Conservation (phyloP, 2,888 invertebrate genomes). For the Macaria liturata region DNA sequence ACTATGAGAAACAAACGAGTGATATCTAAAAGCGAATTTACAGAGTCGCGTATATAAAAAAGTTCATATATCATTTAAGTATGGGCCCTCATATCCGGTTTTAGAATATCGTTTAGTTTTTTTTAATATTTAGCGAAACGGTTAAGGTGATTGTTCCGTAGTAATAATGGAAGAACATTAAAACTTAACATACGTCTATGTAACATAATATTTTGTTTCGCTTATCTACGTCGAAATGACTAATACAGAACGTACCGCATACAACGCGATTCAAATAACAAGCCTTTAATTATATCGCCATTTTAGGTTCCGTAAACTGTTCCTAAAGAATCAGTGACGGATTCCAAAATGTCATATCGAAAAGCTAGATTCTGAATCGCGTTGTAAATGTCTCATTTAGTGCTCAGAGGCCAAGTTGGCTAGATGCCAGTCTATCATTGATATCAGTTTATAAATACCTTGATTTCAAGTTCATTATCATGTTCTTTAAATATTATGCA, state of each 20-base stretch:
- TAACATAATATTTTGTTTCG: conserved; percentile 56
- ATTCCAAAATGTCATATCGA: no score
- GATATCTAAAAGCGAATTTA: conserved; percentile 44
- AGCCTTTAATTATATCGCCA: no score
- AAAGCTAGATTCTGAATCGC: no score
- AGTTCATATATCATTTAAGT: conserved; percentile 45
- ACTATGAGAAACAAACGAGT: conserved; percentile 48
- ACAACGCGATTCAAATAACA: no score
- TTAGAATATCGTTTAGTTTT: conserved; percentile 24
- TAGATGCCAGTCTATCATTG: conserved; percentile 47
- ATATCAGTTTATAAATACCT: conserved; percentile 37
- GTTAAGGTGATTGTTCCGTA: conserved; percentile 51
- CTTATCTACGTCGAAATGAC: conserved; percentile 52
- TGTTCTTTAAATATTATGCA: conserved; percentile 10
- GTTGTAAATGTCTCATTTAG: conserved; percentile 40
- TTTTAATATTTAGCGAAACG: conserved; percentile 36
- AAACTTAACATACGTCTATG: conserved; percentile 63
- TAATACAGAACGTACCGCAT: conserved; percentile 53
- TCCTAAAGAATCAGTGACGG: no score
- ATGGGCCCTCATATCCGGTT: conserved; percentile 57
- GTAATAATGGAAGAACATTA: conserved; percentile 72
- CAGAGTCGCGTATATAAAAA: conserved; percentile 52
- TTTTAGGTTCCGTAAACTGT: no score
- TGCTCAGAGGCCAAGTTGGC: conserved; percentile 55
- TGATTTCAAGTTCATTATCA: conserved; percentile 47